Evolutionary conservation across 2,888 invertebrate genomes (phyloP).

Genomic region (Acleris sparsana): DNA sequence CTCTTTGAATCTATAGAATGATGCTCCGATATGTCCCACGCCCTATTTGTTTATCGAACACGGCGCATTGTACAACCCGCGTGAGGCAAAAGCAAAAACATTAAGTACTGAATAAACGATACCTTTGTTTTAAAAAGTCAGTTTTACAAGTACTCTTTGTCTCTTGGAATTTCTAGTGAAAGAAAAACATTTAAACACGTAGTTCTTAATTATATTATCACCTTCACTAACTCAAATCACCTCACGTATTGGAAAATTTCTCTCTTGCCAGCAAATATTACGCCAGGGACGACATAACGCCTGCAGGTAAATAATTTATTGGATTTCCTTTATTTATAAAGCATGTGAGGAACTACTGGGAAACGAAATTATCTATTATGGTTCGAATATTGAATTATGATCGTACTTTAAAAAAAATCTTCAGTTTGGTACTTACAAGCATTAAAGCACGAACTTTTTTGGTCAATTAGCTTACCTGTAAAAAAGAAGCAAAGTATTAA

Average conservation of each 20-base stretch:
- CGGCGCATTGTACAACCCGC: conserved; percentile 51
- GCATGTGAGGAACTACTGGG: neutral
- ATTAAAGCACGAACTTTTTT: conserved; percentile 1
- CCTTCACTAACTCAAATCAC: conserved; percentile 46
- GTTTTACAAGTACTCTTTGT: conserved; percentile 11
- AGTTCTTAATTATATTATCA: conserved; percentile 58
- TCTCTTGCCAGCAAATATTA: conserved; percentile 46
- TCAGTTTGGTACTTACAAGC: conserved; percentile 3
- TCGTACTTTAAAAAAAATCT: neutral
- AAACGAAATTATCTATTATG: neutral
- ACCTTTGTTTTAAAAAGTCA: neutral
- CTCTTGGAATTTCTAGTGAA: conserved; percentile 31
- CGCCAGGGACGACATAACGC: conserved; percentile 23
- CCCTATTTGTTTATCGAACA: conserved; percentile 51
- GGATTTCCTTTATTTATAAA: conserved; percentile 5
- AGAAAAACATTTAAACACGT: conserved; percentile 49
- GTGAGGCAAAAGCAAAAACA: neutral
- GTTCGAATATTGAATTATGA: neutral
- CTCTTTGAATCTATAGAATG: conserved; percentile 63
- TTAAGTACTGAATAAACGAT: neutral
- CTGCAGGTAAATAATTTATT: conserved; percentile 33
- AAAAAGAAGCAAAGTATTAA: conserved; percentile 22
- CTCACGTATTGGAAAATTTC: conserved; percentile 52
- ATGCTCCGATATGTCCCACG: conserved; percentile 61
- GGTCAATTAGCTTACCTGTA: conserved; percentile 41